These are phyloP conservation scores for Goniozus legneri DNA, from an alignment of 1,140 invertebrate genomes.

Conservation along the genomic window DNA sequence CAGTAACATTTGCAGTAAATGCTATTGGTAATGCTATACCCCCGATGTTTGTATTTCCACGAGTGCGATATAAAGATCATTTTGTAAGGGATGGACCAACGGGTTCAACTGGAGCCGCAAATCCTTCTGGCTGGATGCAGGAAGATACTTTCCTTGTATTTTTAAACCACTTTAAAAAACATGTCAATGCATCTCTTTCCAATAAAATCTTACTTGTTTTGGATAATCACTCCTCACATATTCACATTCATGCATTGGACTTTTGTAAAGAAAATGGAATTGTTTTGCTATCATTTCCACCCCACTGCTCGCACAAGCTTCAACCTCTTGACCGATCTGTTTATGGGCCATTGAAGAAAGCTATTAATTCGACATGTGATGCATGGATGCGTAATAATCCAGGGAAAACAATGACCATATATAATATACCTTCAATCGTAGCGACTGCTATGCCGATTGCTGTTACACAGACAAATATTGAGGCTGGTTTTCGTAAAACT, in stretches of 20 bases:
- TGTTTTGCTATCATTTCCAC: slow-evolving; percentile 17
- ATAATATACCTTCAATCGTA: slow-evolving; percentile 49
- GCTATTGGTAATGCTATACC: slow-evolving; percentile 43
- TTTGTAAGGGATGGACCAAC: slow-evolving; percentile 49
- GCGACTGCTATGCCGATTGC: slow-evolving; percentile 39
- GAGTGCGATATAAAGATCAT: slow-evolving; percentile 42
- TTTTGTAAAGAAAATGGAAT: slow-evolving; percentile 19
- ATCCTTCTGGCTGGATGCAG: slow-evolving; percentile 47
- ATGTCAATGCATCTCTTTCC: slow-evolving; percentile 23
- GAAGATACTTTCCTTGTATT: slow-evolving; percentile 36
- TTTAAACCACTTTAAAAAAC: slow-evolving; percentile 38
- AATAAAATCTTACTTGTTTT: slow-evolving; percentile 5
- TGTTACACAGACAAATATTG: slow-evolving; percentile 46
- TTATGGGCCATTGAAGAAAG: slow-evolving; percentile 44
- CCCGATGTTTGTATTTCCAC: slow-evolving; percentile 45
- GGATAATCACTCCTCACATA: slow-evolving; percentile 23
- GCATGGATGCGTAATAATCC: slow-evolving; percentile 41
- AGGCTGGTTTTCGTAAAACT: slow-evolving; percentile 30
- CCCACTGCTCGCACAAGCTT: slow-evolving; percentile 25
- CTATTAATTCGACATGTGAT: slow-evolving; percentile 31
- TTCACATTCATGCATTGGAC: slow-evolving; percentile 16
- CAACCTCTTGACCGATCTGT: slow-evolving; percentile 44
- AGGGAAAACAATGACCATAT: slow-evolving; percentile 51
- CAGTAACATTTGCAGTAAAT: slow-evolving; percentile 38
- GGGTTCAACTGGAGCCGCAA: slow-evolving; percentile 37